Base-by-base conservation (phyloP, 2,113 vertebrate genomes). In the Hypanus sabinus region DNA sequence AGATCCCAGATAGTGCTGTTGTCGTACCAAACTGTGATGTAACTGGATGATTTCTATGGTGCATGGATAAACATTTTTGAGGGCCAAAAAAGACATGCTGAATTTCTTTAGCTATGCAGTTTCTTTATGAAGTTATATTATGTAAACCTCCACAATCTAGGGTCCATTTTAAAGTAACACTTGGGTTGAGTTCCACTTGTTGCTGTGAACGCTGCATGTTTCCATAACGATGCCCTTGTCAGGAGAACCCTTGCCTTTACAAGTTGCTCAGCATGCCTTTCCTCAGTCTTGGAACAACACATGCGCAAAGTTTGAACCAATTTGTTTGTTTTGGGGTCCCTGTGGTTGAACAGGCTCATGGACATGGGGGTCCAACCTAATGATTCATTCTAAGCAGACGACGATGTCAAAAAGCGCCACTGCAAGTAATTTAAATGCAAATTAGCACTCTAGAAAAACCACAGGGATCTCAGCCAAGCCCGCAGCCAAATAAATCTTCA, bases 361-460 rank as follows among this genome's bases (percentile, higher is more conserved):
- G 85, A 65, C 60, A 8, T 20, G 1, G 27, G 27, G 57, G 12
- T 68, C 83, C 85, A 20, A 18, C 6, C 6, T 18, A 65, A 65
- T 90, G 60, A 90, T 65, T 65, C 85, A 90, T 90, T 33, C 7
- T 16, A 9, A 90, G 62, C 60, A 65, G 60, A 33, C 60, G 22
- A 65, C 65, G 14, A 14, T 30, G 27, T 55, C 83, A n/a, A n/a
- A 88, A 62, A 60, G 83, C 55, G 30, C 14, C 14, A 30, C 30
- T 65, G 85, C n/a, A n/a, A 68, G 85, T n/a, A 90, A 90, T 90
- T 90, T 90, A 90, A 90, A 90, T 90, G 60, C n/a, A 90, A 90
- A 90, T 90, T 60, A 65, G 60, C n/a, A 4, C n/a, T 60, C 55
- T 14, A 33, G 60, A 88, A 88, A 73, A 90, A n/a, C 60, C 60